Evolutionary conservation across 1,140 invertebrate species (phyloP).

Genomic region (Drosophila malerkotliana): DNA sequence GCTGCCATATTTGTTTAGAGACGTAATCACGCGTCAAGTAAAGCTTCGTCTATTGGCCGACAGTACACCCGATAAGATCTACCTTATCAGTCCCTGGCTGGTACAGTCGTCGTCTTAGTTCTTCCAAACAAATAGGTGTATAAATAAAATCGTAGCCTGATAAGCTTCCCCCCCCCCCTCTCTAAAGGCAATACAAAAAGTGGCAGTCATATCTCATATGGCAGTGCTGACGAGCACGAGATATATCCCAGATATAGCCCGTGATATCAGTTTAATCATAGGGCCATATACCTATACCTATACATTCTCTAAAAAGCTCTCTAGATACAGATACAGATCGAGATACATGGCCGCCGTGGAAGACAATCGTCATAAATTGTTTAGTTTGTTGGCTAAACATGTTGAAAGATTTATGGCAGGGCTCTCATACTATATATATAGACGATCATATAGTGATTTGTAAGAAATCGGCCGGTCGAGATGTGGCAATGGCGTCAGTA

Average conservation of each 20-base stretch:
- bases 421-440: conserved; percentile 15
- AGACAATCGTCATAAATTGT: conserved; percentile 74
- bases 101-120: conserved; percentile 53
- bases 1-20: conserved; percentile 80
- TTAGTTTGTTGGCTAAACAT: conserved; percentile 81
- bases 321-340: conserved; percentile 14
- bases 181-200: conserved; percentile 37
- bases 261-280: conserved; percentile 73
- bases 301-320: too few relatives aligned
- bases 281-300: conserved; percentile 19
- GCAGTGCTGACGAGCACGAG: conserved; percentile 38
- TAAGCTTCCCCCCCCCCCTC: conserved; percentile 8
- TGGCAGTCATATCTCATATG: conserved; percentile 47
- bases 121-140: conserved; percentile 77
- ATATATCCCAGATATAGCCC: conserved; percentile 46
- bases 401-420: conserved; percentile 76
- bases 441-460: conserved; percentile 77
- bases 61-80: conserved; percentile 35
- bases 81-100: too few relatives aligned
- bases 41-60: conserved; percentile 38
- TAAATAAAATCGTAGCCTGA: conserved; percentile 64
- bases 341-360: not conserved
- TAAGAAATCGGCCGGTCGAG: conserved; percentile 69
- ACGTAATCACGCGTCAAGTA: conserved; percentile 73
- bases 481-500: conserved; percentile 64